phyloP scores from a whole-genome alignment of 1,140 invertebrate species.

The Zophobas morio region DNA sequence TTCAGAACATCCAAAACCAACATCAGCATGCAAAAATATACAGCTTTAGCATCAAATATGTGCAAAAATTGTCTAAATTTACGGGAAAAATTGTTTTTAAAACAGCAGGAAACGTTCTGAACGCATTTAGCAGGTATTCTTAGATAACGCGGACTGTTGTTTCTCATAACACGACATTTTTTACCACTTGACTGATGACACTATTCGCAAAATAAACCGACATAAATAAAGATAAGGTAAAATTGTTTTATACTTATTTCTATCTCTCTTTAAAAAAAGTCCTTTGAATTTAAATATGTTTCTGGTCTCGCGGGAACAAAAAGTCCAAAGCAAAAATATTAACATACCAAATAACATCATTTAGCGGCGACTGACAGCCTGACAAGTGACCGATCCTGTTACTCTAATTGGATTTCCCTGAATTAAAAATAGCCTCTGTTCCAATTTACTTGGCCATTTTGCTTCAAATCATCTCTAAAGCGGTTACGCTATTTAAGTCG shows the following conservation, averaged over 20 bases:
- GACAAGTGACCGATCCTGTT: background rate
- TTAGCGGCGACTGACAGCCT: background rate
- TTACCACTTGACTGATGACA: no score
- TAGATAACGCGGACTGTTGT: no score
- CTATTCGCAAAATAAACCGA: no score
- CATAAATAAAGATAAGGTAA: no score
- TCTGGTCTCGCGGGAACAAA: background rate
- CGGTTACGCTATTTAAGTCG: constrained; percentile 22
- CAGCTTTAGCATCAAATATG: background rate
- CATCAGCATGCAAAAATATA: constrained; percentile 11
- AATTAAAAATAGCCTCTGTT: constrained; percentile 24
- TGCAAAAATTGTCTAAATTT: background rate
- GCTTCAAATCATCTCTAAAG: constrained; percentile 26
- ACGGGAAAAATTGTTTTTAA: background rate
- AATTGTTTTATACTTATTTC: no score
- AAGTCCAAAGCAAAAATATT: background rate
- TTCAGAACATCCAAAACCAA: background rate
- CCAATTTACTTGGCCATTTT: constrained; percentile 30
- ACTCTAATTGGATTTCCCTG: constrained; percentile 7
- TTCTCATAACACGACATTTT: no score
- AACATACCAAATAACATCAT: constrained; percentile 6
- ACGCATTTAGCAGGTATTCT: no score
- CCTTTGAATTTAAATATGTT: background rate
- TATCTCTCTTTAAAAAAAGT: no score
- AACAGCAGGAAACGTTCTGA: background rate